Base-by-base conservation (phyloP, 2,113 vertebrate species). In the Camelus dromedarius region DNA sequence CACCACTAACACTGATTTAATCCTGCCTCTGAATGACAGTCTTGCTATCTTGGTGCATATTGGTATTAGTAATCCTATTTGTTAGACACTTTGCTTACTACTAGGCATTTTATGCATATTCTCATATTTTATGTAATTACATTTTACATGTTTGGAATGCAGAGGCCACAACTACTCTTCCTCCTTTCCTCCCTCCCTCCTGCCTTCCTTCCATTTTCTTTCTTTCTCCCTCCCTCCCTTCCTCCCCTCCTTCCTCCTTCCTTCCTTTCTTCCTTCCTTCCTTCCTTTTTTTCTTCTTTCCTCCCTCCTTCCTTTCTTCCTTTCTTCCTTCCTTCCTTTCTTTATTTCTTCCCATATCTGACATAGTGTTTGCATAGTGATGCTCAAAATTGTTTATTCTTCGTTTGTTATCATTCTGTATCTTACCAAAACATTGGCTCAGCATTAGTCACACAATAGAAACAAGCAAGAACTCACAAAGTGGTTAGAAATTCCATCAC, bases 361-460 rank as follows among this genome's bases (percentile, higher is more conserved):
- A 50, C 3, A 38, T 50, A n/a, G 2, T 79, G 3, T 58, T 85
- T 81, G 13, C 10, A 13, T 38, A 48, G 20, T 11, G 24, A 91
- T 30, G 67, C 24, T 77, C 56, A 91, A 64, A 15, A 56, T 86
- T 82, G 58, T 82, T 83, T 58, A 69, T 70, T 82, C 42, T 97
- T 80, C 80, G 24, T 91, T 91, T 69, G 32, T 22, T 69, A 82
- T 60, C 91, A 58, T 89, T 95, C 72, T 32, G 12, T n/a, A 60
- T 54, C 30, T 58, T 89, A 30, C 28, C 89, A 62, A 96, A 92
- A 86, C 19, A 46, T 38, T 77, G 52, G 22, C 32, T 84, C 30
- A 38, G 13, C 30, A 93, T 72, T 86, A 94, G 46, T 26, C 46
- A 64, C 13, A 58, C 3, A 8, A 58, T 19, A 10, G 20, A 84